A percentile compares a stretch with the other conserved stretches of the same genome.
Conservation (phyloP, 2,797 vertebrate species). For the Cossypha heuglini region DNA sequence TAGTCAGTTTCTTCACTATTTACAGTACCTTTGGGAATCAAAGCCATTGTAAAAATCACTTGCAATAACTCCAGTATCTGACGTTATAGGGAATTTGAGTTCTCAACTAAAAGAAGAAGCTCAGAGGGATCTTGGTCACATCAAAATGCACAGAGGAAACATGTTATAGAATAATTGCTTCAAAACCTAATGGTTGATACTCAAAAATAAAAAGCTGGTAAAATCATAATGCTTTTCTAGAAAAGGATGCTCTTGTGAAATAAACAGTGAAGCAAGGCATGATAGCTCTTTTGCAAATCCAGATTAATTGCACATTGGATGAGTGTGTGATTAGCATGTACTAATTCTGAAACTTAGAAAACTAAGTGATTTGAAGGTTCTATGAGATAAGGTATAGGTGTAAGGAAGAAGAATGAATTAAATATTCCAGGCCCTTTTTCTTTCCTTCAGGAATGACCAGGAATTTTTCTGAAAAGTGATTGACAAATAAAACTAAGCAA, state of each 20-base stretch:
- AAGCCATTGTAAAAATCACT: neutral
- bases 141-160: neutral
- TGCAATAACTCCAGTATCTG: neutral
- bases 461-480: neutral
- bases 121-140: neutral
- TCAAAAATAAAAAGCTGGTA: neutral
- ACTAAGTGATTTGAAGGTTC: neutral
- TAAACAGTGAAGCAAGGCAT: neutral
- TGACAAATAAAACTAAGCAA: neutral
- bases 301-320: neutral
- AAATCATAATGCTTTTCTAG: neutral
- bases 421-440: neutral
- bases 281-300: neutral
- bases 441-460: neutral
- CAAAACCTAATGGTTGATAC: neutral
- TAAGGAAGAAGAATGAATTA: neutral
- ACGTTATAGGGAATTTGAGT: neutral
- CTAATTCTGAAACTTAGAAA: neutral
- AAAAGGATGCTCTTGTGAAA: neutral
- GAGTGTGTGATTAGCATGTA: neutral
- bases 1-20: neutral
- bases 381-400: neutral
- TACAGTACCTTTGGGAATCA: constrained; percentile 1
- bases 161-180: neutral
- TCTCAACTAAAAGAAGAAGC: neutral